These are phyloP conservation scores for Herminia tarsipennalis DNA, from an alignment of 2,888 invertebrate genomes.

Conservation along the genomic window DNA sequence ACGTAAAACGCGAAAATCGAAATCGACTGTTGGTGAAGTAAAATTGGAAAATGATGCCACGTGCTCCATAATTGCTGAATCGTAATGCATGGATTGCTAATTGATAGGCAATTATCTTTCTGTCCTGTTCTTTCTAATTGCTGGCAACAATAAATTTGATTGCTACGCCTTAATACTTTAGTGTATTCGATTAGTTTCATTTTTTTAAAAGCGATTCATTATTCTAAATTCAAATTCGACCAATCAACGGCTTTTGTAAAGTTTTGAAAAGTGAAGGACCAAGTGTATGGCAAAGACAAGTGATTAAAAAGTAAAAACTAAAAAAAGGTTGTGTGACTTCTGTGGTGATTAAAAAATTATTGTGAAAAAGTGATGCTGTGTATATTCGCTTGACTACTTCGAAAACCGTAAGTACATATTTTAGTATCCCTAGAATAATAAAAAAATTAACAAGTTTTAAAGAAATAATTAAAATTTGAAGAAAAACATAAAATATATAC, in stretches of 20 bases:
- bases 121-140: conserved; percentile 74
- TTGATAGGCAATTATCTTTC: conserved; percentile 72
- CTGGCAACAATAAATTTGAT: conserved; percentile 62
- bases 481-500: not conserved
- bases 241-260: conserved; percentile 22
- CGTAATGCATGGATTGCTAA: conserved; percentile 70
- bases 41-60: conserved; percentile 72
- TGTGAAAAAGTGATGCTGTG: conserved; percentile 80
- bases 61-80: conserved; percentile 72
- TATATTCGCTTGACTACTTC: conserved; percentile 55
- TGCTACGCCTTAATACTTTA: conserved; percentile 47
- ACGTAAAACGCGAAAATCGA: conserved; percentile 63
- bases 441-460: not conserved
- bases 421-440: not conserved
- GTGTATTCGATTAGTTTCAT: conserved; percentile 41
- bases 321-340: conserved; percentile 58
- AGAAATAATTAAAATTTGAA: not conserved
- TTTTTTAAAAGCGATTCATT: conserved; percentile 32
- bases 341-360: conserved; percentile 55
- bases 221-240: conserved; percentile 34
- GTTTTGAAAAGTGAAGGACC: conserved; percentile 37
- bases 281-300: conserved; percentile 49
- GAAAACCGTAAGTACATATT: conserved; percentile 69
- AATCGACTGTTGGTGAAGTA: conserved; percentile 41
- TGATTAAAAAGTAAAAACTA: conserved; percentile 37